Evolutionary conservation across 2,113 vertebrate genomes (phyloP).

Genomic region (Nipponia nippon): DNA sequence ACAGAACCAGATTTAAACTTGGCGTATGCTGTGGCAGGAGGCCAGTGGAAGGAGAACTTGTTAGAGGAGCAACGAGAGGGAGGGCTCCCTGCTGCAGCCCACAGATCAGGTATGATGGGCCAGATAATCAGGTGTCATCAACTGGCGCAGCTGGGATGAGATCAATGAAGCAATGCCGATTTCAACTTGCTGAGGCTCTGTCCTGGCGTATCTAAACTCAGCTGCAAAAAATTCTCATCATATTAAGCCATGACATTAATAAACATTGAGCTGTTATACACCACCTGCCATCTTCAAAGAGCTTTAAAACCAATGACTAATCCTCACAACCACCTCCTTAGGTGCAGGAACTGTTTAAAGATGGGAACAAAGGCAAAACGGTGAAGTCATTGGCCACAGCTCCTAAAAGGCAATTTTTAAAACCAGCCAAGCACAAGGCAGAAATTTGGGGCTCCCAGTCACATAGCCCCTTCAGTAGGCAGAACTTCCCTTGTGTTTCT

Average conservation of each 20-base stretch:
- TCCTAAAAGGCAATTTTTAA: neutral
- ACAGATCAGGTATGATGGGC: neutral
- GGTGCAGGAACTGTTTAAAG: neutral
- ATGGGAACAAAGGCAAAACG: neutral
- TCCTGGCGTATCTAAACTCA: neutral
- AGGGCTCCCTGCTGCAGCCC: neutral
- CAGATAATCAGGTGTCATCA: neutral
- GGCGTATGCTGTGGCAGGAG: neutral
- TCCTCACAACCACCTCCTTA: neutral
- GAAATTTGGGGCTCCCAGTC: neutral
- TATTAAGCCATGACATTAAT: neutral
- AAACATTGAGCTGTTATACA: neutral
- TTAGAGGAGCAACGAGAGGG: neutral
- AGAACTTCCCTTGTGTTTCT: neutral
- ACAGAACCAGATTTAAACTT: conserved; percentile 37
- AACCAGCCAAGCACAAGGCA: neutral
- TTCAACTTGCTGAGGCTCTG: neutral
- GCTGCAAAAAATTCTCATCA: neutral
- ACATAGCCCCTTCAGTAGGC: neutral
- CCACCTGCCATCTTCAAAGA: conserved; percentile 9
- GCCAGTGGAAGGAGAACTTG: conserved; percentile 7
- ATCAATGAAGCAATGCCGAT: neutral
- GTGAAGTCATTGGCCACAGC: neutral
- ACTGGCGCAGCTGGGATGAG: neutral
- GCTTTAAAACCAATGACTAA: conserved; percentile 2